Conservation (phyloP, 2,113 vertebrate species). For the Cyanoliseus patagonus region DNA sequence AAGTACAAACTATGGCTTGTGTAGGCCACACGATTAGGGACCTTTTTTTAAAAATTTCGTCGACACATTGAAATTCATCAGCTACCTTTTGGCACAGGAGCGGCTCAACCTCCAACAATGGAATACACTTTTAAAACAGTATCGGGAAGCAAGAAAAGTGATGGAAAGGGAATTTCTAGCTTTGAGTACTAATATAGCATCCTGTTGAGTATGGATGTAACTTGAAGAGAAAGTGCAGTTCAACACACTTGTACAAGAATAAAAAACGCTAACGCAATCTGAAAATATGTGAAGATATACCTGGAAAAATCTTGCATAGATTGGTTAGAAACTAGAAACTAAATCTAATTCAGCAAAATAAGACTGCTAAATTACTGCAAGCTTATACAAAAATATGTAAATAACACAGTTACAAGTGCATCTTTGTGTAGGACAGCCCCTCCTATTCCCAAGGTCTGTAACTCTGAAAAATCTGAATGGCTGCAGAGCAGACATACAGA, state of each 20-base stretch:
- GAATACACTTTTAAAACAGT: background rate
- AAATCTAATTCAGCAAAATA: background rate
- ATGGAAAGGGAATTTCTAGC: background rate
- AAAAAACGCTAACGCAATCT: background rate
- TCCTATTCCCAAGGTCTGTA: background rate
- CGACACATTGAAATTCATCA: background rate
- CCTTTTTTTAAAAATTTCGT: background rate
- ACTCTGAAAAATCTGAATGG: background rate
- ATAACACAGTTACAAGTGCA: background rate
- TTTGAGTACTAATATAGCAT: background rate
- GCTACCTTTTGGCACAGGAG: background rate
- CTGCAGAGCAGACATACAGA: background rate
- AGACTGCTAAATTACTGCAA: background rate
- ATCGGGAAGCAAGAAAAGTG: background rate
- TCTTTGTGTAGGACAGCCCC: background rate
- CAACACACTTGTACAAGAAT: background rate
- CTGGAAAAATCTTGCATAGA: accelerated
- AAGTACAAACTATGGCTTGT: background rate
- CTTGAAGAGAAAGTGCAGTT: background rate
- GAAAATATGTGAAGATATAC: background rate
- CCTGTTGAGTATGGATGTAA: background rate
- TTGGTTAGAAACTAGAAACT: background rate
- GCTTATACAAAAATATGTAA: background rate
- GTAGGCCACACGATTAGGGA: background rate
- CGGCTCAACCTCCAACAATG: background rate